A percentile compares a stretch with the other conserved stretches of the same genome.
phyloP scores from a whole-genome alignment of 2,113 vertebrate genomes.

The Odocoileus hemionus region DNA sequence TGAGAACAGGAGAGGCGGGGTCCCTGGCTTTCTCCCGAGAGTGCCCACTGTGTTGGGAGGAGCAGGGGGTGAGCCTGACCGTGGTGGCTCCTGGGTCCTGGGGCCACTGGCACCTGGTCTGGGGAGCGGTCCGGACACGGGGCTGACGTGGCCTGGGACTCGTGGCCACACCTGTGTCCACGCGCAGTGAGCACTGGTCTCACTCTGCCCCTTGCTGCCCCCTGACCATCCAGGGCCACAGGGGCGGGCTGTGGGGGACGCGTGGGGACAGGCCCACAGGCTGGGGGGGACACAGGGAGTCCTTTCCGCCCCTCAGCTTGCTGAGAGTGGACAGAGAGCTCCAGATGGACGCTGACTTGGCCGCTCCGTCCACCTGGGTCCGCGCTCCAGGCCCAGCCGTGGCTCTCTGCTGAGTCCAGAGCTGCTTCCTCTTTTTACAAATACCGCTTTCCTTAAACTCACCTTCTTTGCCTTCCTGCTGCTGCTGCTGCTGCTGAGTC shows the following conservation, averaged over 20 bases:
- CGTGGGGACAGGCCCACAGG: fast-evolving
- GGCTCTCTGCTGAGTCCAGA: not conserved
- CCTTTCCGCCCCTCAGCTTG: not conserved
- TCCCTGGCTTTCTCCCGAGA: not conserved
- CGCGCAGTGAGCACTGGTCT: not conserved
- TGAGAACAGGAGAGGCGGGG: not conserved
- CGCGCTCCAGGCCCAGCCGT: fast-evolving
- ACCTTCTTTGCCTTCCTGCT: not conserved
- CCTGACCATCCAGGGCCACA: not conserved
- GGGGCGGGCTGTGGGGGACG: fast-evolving
- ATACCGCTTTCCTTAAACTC: not conserved
- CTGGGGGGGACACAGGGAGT: not conserved
- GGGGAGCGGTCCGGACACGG: not conserved
- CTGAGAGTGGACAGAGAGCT: not conserved
- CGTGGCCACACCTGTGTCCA: fast-evolving
- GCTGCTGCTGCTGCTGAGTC: too few relatives aligned
- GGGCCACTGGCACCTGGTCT: not conserved
- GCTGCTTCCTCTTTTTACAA: not conserved
- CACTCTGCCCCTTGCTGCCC: not conserved
- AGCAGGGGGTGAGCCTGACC: not conserved
- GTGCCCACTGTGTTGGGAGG: fast-evolving
- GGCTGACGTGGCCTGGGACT: not conserved
- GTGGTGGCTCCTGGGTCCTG: not conserved
- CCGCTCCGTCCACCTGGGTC: not conserved
- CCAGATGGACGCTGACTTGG: fast-evolving